Percentiles rank a stretch among this genome's conserved stretches.
phyloP scores from a whole-genome alignment of 1,140 invertebrate genomes.

The Ceratina australensis region DNA sequence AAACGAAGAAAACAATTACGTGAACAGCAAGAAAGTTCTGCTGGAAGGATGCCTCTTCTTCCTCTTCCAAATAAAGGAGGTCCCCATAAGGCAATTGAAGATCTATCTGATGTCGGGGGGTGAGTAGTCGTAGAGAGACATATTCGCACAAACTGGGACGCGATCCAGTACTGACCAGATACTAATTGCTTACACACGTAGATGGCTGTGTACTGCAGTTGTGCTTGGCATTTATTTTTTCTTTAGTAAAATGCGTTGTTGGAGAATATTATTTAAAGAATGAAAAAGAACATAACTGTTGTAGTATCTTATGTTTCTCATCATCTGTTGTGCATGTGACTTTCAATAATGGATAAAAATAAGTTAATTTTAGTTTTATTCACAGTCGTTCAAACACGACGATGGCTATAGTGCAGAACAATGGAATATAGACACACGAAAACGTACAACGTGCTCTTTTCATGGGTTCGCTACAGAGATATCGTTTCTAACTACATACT shows the following conservation, averaged over 20 bases:
- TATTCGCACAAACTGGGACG: slow-evolving; percentile 60
- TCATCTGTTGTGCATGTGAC: slow-evolving; percentile 54
- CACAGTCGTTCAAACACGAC: slow-evolving; percentile 65
- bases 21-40: slow-evolving; percentile 85
- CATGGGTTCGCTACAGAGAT: slow-evolving; percentile 50
- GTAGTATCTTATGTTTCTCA: slow-evolving; percentile 49
- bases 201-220: slow-evolving; percentile 65
- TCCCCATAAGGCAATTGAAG: slow-evolving; percentile 76
- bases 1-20: slow-evolving; percentile 89
- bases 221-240: slow-evolving; percentile 69
- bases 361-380: slow-evolving; percentile 65
- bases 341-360: slow-evolving; percentile 55
- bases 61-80: slow-evolving; percentile 73
- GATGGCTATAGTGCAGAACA: slow-evolving; percentile 59
- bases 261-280: slow-evolving; percentile 43
- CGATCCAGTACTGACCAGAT: slow-evolving; percentile 59
- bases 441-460: slow-evolving; percentile 54
- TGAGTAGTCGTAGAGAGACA: slow-evolving; percentile 75
- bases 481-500: slow-evolving; percentile 22
- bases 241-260: slow-evolving; percentile 57
- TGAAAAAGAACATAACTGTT: slow-evolving; percentile 36
- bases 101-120: slow-evolving; percentile 80
- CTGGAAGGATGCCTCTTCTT: slow-evolving; percentile 68
- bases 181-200: slow-evolving; percentile 67
- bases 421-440: slow-evolving; percentile 57